phyloP scores from a whole-genome alignment of 2,113 vertebrate genomes.

The Herpetotheres cachinnans region DNA sequence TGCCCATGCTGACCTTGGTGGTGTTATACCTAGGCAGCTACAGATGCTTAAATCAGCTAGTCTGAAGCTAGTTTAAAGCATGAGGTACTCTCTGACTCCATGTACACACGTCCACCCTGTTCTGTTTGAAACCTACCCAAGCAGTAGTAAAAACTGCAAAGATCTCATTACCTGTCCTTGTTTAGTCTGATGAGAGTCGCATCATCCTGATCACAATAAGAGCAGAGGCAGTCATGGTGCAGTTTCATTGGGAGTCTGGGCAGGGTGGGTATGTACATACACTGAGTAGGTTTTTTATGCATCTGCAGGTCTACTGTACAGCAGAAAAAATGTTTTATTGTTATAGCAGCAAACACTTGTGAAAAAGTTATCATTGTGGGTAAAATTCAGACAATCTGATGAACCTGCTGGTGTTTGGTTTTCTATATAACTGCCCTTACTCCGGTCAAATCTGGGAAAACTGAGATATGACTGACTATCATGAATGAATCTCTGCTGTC shows the following conservation, averaged over 20 bases:
- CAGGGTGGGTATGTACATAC: background rate
- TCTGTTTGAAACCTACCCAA: background rate
- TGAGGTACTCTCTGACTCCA: background rate
- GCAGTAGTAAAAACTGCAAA: background rate
- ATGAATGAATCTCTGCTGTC: background rate
- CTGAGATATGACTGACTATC: background rate
- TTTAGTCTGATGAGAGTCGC: background rate
- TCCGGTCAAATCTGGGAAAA: background rate
- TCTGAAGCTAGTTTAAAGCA: background rate
- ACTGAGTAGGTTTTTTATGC: background rate
- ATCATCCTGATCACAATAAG: background rate
- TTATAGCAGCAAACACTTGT: background rate
- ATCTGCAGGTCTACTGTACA: background rate
- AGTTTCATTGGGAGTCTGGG: background rate
- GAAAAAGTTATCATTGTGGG: background rate
- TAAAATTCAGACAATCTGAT: background rate
- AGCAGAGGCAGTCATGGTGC: background rate
- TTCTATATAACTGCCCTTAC: background rate
- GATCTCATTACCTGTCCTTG: background rate
- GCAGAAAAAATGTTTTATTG: background rate
- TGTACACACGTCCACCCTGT: accelerated
- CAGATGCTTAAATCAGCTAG: background rate
- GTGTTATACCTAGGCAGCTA: background rate
- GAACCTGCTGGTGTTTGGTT: background rate
- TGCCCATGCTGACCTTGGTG: accelerated